Evolutionary conservation across 2,797 vertebrate species (phyloP), one percentile per base, ranked within the genome.

Genomic region (Hydrocynus forskahlii): DNA sequence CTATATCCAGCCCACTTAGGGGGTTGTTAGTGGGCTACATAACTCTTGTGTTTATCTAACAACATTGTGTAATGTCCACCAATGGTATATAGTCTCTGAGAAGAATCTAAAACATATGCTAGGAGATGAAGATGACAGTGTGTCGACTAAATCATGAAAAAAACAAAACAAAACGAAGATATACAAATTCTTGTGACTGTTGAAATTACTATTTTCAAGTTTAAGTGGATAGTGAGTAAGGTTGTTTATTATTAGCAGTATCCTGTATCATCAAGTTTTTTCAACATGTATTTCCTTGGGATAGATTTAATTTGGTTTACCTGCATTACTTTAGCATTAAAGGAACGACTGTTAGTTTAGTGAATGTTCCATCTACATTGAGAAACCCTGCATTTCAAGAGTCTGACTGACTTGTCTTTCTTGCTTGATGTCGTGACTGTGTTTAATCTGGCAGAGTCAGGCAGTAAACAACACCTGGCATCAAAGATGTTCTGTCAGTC

Each of bases 401-500:
- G 55, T 21, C 5, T 13, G 5, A 48, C 16, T 16, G 8, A 25
- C 48, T 13, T 60, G 13, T 69, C 35, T 45, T 55, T 21, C 54
- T 81, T 8, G 38, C 12, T 35, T 66, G 45, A 45, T 60, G 23
- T 43, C 62, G 2, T 71, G 79, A 29, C 35, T 38, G 29, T 35
- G 59, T 29, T 75, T 81, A 83, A 81, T 76, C 57, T 76, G 55
- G 16, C 2, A 19, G 52, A 40, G 76, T 50, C 13, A 23, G 43
- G 40, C 52, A 86, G 89, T 91, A 91, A 93, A 93, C 90, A 94
- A 89, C 93, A 92, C 89, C 89, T 92, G 90, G 84, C 54, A 57
- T 25, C 25, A 78, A 40, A 73, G 70, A 84, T 82, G 66, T 45
- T 29, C 43, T 64, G 29, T 45, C 40, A 64, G 17, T 10, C 60